These are phyloP conservation scores for Drosophila atroscutellata DNA, from an alignment of 2,888 invertebrate genomes.

Conservation along the genomic window DNA sequence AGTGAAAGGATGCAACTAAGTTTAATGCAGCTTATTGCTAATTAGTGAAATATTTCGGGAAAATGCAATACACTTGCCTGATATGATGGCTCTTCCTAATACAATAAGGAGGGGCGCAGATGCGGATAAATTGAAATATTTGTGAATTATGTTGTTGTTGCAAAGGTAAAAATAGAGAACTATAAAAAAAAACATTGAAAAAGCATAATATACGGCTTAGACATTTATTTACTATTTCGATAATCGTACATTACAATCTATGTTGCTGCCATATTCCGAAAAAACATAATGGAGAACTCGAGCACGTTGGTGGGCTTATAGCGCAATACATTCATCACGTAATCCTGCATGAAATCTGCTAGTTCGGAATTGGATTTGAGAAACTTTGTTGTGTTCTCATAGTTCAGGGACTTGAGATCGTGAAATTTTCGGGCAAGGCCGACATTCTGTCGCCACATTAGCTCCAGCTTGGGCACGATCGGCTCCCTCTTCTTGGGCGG, in stretches of 20 bases:
- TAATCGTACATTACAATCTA: not conserved
- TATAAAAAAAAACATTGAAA: not conserved
- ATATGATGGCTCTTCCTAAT: not conserved
- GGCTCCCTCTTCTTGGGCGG: slow-evolving; percentile 54
- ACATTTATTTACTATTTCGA: not conserved
- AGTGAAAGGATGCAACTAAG: slow-evolving; percentile 19
- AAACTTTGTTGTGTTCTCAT: slow-evolving; percentile 71
- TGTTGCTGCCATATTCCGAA: slow-evolving; percentile 67
- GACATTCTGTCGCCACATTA: slow-evolving; percentile 76
- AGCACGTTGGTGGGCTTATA: slow-evolving; percentile 79
- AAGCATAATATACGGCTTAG: not conserved
- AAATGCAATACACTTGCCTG: not conserved
- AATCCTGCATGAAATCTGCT: slow-evolving; percentile 80
- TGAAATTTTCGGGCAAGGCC: slow-evolving; percentile 58
- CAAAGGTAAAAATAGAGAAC: not conserved
- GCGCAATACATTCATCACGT: slow-evolving; percentile 74
- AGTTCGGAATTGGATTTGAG: slow-evolving; percentile 72
- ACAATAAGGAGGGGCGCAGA: not conserved
- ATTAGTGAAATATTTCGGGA: slow-evolving; percentile 5
- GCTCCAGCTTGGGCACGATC: slow-evolving; percentile 72
- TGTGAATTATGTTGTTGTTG: not conserved
- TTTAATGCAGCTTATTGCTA: slow-evolving; percentile 13
- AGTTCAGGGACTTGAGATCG: slow-evolving; percentile 67
- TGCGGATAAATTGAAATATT: not conserved
- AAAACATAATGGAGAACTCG: slow-evolving; percentile 78